Evolutionary conservation across 1,140 invertebrate species (phyloP).

Genomic region (Proales similis): DNA sequence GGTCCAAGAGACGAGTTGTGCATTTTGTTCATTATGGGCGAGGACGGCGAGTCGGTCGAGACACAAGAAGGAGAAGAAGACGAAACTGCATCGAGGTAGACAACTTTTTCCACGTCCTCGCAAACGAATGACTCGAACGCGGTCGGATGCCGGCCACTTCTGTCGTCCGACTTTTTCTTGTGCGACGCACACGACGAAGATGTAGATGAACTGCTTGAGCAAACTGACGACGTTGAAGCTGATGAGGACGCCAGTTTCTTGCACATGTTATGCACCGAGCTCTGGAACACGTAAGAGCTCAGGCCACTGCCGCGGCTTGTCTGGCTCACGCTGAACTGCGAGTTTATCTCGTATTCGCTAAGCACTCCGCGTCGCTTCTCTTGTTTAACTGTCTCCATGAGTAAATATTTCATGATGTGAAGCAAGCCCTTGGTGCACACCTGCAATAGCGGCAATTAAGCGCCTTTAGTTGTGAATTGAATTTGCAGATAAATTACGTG

Average conservation of each 20-base stretch:
- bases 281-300: neutral
- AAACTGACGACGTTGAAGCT: constrained; percentile 35
- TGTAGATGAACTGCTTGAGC: constrained; percentile 46
- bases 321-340: constrained; percentile 9
- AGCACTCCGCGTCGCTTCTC: constrained; percentile 45
- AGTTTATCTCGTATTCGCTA: constrained; percentile 37
- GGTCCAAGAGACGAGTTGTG: too few species aligned
- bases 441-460: constrained; percentile 55
- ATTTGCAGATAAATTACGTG: constrained; percentile 60
- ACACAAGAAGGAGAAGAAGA: too few species aligned
- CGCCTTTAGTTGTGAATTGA: neutral
- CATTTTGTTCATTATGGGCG: too few species aligned
- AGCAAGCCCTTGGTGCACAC: constrained; percentile 79
- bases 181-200: constrained; percentile 19
- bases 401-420: constrained; percentile 87
- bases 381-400: constrained; percentile 68
- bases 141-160: too few species aligned
- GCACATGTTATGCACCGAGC: constrained; percentile 4
- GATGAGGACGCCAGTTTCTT: constrained; percentile 27
- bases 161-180: too few species aligned
- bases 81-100: too few species aligned
- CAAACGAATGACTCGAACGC: too few species aligned
- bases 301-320: constrained; percentile 17
- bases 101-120: too few species aligned
- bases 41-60: too few species aligned